phyloP scores from a whole-genome alignment of 2,113 vertebrate genomes.

The Murina feae region DNA sequence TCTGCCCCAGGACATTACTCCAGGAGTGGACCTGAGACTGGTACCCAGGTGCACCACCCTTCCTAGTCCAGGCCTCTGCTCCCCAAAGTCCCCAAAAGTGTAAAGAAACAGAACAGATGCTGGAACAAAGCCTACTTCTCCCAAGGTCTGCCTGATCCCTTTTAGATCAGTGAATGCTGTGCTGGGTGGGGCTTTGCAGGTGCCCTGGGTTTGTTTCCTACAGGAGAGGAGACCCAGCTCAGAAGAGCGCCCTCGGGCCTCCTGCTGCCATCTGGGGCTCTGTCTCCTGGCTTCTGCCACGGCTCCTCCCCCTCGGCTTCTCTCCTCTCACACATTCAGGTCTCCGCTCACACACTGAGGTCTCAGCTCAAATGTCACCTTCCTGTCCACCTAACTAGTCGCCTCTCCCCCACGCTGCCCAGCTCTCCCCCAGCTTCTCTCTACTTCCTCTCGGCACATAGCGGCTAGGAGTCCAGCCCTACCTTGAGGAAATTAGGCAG shows the following conservation, averaged over 20 bases:
- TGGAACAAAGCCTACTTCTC: neutral
- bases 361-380: neutral
- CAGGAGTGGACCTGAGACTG: neutral
- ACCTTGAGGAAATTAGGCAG: constrained; percentile 67
- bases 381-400: fast-evolving
- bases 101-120: neutral
- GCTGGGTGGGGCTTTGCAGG: fast-evolving
- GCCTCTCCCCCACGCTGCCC: fast-evolving
- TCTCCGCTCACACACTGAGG: neutral
- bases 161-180: neutral
- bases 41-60: neutral
- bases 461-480: neutral
- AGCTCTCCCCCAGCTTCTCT: neutral
- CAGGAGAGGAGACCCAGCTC: fast-evolving
- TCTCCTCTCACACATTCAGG: too few species aligned
- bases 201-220: neutral
- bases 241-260: neutral
- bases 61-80: neutral
- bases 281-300: neutral
- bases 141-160: fast-evolving
- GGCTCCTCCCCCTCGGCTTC: fast-evolving
- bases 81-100: neutral
- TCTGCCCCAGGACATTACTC: too few species aligned
- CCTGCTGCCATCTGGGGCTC: neutral
- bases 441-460: fast-evolving